A percentile compares a stretch with the other conserved stretches of the same genome.
These are phyloP conservation scores for Meriones unguiculatus DNA, from an alignment of 2,113 vertebrate genomes.

Conservation along the genomic window DNA sequence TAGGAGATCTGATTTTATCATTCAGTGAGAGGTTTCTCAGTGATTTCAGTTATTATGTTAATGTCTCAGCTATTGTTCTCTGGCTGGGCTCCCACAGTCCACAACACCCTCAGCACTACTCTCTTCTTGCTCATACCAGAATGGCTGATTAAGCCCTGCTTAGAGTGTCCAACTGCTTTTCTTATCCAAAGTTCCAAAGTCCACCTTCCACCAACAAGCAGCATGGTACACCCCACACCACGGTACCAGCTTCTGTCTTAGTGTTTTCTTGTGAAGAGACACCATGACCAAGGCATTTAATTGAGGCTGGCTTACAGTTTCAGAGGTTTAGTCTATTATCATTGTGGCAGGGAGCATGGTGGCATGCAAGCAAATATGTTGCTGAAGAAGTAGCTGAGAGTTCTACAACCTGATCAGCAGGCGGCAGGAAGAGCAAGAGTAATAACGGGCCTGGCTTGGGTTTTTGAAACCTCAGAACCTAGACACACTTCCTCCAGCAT, in stretches of 20 bases:
- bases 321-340: background rate
- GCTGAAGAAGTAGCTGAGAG: background rate
- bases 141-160: background rate
- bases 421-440: background rate
- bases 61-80: background rate
- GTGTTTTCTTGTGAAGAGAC: background rate
- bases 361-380: background rate
- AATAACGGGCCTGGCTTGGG: background rate
- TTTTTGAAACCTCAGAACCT: background rate
- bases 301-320: background rate
- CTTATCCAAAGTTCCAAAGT: background rate
- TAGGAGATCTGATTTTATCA: slow-evolving; percentile 12
- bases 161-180: background rate
- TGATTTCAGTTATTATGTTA: slow-evolving; percentile 20
- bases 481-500: background rate
- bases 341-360: background rate
- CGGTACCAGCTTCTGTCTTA: background rate
- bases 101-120: background rate
- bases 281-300: background rate
- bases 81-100: background rate
- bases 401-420: background rate
- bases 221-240: background rate
- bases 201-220: background rate
- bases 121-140: background rate
- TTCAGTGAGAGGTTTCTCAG: slow-evolving; percentile 36